These are phyloP conservation scores for Phoxinus dragarum DNA, from an alignment of 2,797 vertebrate species.

Conservation along the genomic window DNA sequence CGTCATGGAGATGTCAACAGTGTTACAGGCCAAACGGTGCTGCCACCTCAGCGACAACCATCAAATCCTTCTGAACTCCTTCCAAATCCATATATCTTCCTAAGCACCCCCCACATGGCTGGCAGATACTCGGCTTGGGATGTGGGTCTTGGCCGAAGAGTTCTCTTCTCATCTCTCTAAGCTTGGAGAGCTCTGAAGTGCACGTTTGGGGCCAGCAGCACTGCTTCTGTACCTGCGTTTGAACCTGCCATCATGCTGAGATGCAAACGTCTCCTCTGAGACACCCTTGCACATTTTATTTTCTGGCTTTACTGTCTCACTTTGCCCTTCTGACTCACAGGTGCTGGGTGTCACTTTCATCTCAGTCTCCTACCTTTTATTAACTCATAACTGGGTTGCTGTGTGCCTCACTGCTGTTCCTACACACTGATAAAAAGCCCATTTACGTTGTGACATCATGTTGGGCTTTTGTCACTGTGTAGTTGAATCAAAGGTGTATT, in stretches of 20 bases:
- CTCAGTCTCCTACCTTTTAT: constrained; percentile 43
- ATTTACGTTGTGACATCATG: constrained; percentile 18
- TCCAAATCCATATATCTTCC: constrained; percentile 72
- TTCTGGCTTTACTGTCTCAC: constrained; percentile 15
- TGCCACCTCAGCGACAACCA: constrained; percentile 67
- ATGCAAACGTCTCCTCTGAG: constrained; percentile 32
- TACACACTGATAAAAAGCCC: constrained; percentile 31
- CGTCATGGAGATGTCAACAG: constrained; percentile 72
- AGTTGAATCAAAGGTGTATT: constrained; percentile 2
- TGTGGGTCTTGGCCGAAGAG: constrained; percentile 17
- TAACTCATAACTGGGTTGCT: constrained; percentile 31
- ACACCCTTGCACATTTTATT: neutral
- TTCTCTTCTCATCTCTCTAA: constrained; percentile 43
- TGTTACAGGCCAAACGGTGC: constrained; percentile 64
- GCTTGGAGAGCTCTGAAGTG: constrained; percentile 60
- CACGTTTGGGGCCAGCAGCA: constrained; percentile 67
- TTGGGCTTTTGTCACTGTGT: neutral
- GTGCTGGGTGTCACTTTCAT: constrained; percentile 44
- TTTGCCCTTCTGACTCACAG: constrained; percentile 22
- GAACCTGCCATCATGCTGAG: constrained; percentile 47
- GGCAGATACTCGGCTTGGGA: constrained; percentile 20
- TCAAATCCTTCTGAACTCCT: constrained; percentile 73
- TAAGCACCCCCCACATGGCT: constrained; percentile 33
- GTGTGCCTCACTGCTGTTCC: constrained; percentile 16
- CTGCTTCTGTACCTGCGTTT: constrained; percentile 65